Conservation (phyloP, 2,888 invertebrate species). For the Sarcophaga rosellei region DNA sequence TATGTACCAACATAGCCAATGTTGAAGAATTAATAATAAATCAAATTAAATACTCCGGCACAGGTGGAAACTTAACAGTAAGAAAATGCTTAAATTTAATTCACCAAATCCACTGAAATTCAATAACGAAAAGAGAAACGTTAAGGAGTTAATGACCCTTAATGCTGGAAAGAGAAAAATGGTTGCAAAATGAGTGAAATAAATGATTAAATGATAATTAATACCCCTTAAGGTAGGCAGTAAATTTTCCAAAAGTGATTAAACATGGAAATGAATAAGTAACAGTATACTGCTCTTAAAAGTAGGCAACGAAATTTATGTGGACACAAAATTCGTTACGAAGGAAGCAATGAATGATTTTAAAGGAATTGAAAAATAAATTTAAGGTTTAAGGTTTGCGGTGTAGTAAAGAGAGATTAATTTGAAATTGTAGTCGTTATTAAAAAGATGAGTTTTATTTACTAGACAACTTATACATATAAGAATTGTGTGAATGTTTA, state of each 20-base stretch:
- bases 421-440: too few species aligned
- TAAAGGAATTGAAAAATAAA: too few species aligned
- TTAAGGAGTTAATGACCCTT: slow-evolving; percentile 13
- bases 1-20: too few species aligned
- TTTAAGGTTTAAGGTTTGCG: too few species aligned
- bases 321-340: too few species aligned
- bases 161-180: background rate
- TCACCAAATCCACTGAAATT: background rate
- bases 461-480: too few species aligned
- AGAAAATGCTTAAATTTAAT: background rate
- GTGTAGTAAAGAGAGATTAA: too few species aligned
- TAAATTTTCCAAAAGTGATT: background rate
- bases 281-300: background rate
- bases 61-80: background rate
- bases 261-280: background rate
- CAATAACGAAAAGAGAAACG: background rate
- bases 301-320: too few species aligned
- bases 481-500: too few species aligned
- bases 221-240: slow-evolving; percentile 13
- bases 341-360: too few species aligned
- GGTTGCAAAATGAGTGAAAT: background rate
- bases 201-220: slow-evolving; percentile 32
- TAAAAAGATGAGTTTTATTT: too few species aligned
- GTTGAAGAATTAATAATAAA: slow-evolving; percentile 39
- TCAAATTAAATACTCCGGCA: slow-evolving; percentile 6